Conservation (phyloP, 2,797 vertebrate species). For the Argya squamiceps region DNA sequence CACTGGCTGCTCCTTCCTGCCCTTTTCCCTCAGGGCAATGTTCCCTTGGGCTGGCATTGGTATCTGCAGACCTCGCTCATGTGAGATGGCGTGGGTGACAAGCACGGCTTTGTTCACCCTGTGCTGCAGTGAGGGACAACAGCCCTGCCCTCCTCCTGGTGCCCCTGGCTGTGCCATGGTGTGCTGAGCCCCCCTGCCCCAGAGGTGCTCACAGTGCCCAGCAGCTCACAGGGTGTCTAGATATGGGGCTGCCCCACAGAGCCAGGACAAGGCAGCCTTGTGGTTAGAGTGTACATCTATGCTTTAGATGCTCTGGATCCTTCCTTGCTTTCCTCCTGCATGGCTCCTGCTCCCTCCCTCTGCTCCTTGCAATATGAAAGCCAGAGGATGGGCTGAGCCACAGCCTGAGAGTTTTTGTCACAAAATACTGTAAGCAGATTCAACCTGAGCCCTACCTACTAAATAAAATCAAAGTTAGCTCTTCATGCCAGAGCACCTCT, state of each 20-base stretch:
- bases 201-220: neutral
- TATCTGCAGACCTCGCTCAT: neutral
- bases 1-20: neutral
- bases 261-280: neutral
- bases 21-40: neutral
- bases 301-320: neutral
- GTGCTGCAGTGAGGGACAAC: neutral
- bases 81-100: slow-evolving; percentile 44
- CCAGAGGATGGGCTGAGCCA: neutral
- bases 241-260: neutral
- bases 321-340: neutral
- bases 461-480: neutral
- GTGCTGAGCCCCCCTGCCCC: neutral
- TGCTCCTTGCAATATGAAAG: neutral
- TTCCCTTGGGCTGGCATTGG: neutral
- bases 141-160: neutral
- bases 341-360: neutral
- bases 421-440: neutral
- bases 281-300: accelerated
- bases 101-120: neutral
- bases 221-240: neutral
- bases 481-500: neutral
- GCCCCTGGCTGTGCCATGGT: neutral
- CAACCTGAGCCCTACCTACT: accelerated
- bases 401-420: neutral